phyloP scores from a whole-genome alignment of 2,113 vertebrate species.

The Percopsis transmontana region DNA sequence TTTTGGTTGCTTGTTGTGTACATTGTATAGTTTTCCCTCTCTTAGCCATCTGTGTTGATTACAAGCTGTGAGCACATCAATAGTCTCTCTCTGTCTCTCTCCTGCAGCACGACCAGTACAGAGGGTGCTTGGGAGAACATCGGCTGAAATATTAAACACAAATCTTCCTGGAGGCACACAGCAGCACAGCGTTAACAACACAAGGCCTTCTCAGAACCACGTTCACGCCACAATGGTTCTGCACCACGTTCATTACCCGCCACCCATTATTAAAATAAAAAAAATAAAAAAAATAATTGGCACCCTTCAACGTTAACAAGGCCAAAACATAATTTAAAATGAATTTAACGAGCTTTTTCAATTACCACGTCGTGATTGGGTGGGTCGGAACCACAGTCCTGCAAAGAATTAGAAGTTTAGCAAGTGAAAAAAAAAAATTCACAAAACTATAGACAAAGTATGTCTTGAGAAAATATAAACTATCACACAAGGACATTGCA shows the following conservation, averaged over 20 bases:
- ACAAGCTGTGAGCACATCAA: conserved; percentile 42
- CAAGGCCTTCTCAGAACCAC: conserved; percentile 19
- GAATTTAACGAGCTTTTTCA: conserved; percentile 31
- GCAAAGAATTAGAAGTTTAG: not conserved
- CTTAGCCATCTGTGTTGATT: conserved; percentile 41
- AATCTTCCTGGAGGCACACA: conserved; percentile 30
- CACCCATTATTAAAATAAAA: not conserved
- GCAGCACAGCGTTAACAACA: conserved; percentile 11
- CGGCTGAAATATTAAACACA: conserved; percentile 59
- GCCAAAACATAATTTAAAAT: conserved; percentile 37
- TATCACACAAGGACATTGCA: conserved; percentile 1
- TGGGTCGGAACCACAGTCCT: not conserved
- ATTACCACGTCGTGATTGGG: conserved; percentile 4
- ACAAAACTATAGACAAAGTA: conserved; percentile 8
- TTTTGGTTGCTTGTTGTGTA: conserved; percentile 17
- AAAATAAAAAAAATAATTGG: conserved; percentile 29
- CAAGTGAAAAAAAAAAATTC: conserved; percentile 4
- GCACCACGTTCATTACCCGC: not conserved
- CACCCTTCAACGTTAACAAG: conserved; percentile 24
- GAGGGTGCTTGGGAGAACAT: conserved; percentile 42
- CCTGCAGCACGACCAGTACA: not conserved
- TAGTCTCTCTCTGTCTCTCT: conserved; percentile 9
- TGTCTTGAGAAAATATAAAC: not conserved
- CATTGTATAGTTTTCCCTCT: conserved; percentile 24
- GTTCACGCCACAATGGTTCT: conserved; percentile 11